Evolutionary conservation across 2,113 vertebrate genomes (phyloP), one percentile per base, ranked within the genome.

Genomic region (Ptychochromis oligacanthus): DNA sequence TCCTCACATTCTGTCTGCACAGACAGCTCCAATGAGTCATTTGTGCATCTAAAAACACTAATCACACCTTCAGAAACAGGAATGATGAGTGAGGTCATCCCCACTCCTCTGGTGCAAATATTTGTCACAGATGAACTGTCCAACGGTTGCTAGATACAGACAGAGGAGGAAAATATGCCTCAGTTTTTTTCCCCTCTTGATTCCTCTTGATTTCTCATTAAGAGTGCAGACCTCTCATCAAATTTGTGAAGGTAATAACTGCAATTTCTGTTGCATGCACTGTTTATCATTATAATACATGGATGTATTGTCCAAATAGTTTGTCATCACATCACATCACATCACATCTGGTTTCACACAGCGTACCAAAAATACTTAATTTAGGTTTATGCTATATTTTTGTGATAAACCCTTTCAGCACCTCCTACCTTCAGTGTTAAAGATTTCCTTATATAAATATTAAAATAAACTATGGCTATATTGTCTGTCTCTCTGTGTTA

Each of bases 1-100:
- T 92, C 49, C 75, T 90, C 36, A 77, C 87, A 92, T 92, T 90
- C 84, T 83, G 77, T 79, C 75, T 82, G 56, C 43, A 28, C 36
- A 82, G 36, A 4, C 67, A 64, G 60, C 38, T 52, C 15, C 61
- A 40, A 20, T 87, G 80, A 86, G 79, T 87, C 86, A 88, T 61
- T 17, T 9, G 36, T 26, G 67, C 61, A 61, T 52, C 17, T 57
- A 28, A 84, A 85, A 14, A 54, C 17, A 57, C 64, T 22, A 61
- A 61, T 2, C 74, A 81, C 54, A 67, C 20, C 14, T 65, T 86
- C 15, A 75, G 40, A 24, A 65, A 61, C 61, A 57, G 62, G 80
- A 90, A 86, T 59, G 70, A 24, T 10, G 52, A 59, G 79, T 80
- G 86, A 78, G 36, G n/a, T 86, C 86, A 82, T 14, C 6, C 10